Evolutionary conservation across 2,797 vertebrate species (phyloP), one percentile per base, ranked within the genome.

Genomic region (Hapalemur alaotrensis): DNA sequence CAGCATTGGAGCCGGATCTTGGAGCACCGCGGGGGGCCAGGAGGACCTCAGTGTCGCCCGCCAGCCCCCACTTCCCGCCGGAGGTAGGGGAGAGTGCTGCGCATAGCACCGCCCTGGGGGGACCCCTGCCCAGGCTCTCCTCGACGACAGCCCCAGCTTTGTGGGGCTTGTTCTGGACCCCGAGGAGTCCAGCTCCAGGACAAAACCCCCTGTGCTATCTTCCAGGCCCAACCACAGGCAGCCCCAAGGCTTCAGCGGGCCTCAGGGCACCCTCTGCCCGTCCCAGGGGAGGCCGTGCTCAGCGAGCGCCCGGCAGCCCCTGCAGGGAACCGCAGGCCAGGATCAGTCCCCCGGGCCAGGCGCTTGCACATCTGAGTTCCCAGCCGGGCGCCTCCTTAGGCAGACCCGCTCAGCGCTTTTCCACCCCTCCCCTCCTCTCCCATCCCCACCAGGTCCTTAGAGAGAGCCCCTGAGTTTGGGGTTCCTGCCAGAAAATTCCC

Each of bases 81-180:
- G 20, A 13, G 54, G 46, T 8, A 28, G 35, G 12, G 22, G 12
- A 25, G 52, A 35, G 15, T 18, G 32, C 32, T 4, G 72, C 7
- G n/a, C n/a, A n/a, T n/a, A n/a, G n/a, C 13, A 20, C 23, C 48
- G 0, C 32, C 3, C 0, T 0, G 28, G 12, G 41, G 4, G 2
- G 41, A 41, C 3, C 11, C n/a, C 75, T 30, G 3, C 17, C 67
- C 17, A 0, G 1, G 38, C 43, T 35, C 8, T 41, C 73, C 11
- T 70, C 3, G 2, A 38, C 2, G 6, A 38, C 20, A 4, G 1
- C 52, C n/a, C n/a, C 7, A 2, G 52, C 23, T 65, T 5, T 11
- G 4, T 15, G 38, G 28, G 35, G 8, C 65, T 32, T 15, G 2
- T 54, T 41, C 18, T 23, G 12, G 30, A 6, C 3, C 41, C 30